Evolutionary conservation across 2,797 vertebrate species (phyloP).

Genomic region (Antennarius maculatus): DNA sequence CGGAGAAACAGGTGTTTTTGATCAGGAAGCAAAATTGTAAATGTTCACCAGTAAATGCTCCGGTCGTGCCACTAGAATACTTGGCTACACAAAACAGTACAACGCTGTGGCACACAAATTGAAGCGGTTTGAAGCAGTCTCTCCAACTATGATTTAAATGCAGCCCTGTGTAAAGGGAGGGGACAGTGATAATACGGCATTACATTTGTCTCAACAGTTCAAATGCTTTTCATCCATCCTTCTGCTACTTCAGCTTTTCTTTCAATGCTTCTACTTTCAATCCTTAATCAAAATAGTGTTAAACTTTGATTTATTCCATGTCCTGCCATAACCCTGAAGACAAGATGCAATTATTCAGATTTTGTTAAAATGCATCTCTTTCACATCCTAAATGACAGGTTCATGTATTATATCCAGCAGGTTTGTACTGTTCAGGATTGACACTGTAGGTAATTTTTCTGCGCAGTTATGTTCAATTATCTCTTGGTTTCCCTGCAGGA

Average conservation of each 20-base stretch:
- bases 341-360: slow-evolving; percentile 30
- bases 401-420: neutral
- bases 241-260: slow-evolving; percentile 32
- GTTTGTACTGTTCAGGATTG: slow-evolving; percentile 1
- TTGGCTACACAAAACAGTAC: slow-evolving; percentile 56
- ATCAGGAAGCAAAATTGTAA: slow-evolving; percentile 68
- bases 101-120: slow-evolving; percentile 50
- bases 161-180: slow-evolving; percentile 12
- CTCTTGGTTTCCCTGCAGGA: slow-evolving; percentile 45
- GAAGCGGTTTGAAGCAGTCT: slow-evolving; percentile 41
- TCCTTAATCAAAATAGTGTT: slow-evolving; percentile 36
- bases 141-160: slow-evolving; percentile 43
- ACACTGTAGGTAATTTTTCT: slow-evolving; percentile 9
- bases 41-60: slow-evolving; percentile 66
- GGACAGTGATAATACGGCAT: slow-evolving; percentile 44
- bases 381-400: slow-evolving; percentile 11
- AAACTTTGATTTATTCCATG: slow-evolving; percentile 46
- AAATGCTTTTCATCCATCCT: slow-evolving; percentile 38
- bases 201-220: slow-evolving; percentile 37
- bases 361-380: slow-evolving; percentile 2
- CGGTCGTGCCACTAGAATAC: slow-evolving; percentile 51
- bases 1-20: slow-evolving; percentile 79
- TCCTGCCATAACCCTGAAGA: slow-evolving; percentile 54
- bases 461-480: slow-evolving; percentile 50
- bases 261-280: slow-evolving; percentile 32